Evolutionary conservation across 2,888 invertebrate genomes (phyloP), one percentile per base, ranked within the genome.

Genomic region (Idaea aversata): DNA sequence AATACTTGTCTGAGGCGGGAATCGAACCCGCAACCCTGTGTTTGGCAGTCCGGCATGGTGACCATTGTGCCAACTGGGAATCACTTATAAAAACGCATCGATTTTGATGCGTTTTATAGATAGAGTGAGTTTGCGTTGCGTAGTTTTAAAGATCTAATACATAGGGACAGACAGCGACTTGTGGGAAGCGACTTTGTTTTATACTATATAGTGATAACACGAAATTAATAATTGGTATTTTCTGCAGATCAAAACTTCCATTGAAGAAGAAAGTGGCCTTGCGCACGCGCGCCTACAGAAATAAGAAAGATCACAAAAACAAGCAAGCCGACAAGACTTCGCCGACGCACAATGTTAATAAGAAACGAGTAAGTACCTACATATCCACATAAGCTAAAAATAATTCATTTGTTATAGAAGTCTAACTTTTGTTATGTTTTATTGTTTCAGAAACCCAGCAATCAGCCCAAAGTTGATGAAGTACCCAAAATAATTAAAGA

Each of bases 201-300:
- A n/a, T n/a, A n/a, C n/a, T n/a, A n/a, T n/a, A n/a, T n/a, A n/a
- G n/a, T n/a, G n/a, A n/a, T 5, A 59, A 5, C 59, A 15, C 57
- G 38, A 34, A 35, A 36, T n/a, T 4, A n/a, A 34, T 25, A 0
- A 34, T 62, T 10, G 38, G 38, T 66, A 65, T 60, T 36, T 64
- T 36, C 85, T 85, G n/a, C 81, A 95, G 97, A 73, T 96, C 97
- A 63, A 97, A 97, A 89, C 94, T 98, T 67, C 98, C 98, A 59
- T 94, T 98, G 72, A 97, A 97, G 91, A 96, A 97, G 85, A 97
- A 97, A 87, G 97, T 97, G 34, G 94, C 95, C 58, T 93, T 95
- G 70, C 93, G 94, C 76, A 93, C 94, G 34, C 88, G 94, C 66
- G 93, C 93, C 25, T 93, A 94, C 76, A 93, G 94, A 75, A 93